These are phyloP conservation scores for Melikaiella ostensackeni DNA, from an alignment of 2,888 invertebrate genomes.

Conservation along the genomic window DNA sequence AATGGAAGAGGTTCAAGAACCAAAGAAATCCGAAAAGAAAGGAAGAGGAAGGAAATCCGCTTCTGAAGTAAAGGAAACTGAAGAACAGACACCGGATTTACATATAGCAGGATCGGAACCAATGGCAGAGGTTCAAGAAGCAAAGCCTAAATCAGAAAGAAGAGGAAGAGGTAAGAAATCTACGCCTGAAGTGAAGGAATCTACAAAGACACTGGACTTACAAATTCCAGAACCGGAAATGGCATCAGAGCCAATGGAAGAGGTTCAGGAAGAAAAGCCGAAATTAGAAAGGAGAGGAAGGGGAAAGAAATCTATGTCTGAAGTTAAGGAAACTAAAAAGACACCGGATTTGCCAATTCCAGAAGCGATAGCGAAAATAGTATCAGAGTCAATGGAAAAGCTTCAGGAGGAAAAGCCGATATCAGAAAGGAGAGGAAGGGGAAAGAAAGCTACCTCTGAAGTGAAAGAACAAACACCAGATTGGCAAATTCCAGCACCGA, in stretches of 20 bases:
- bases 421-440: not conserved
- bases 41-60: not conserved
- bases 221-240: not conserved
- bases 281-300: not conserved
- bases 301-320: not conserved
- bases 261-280: not conserved
- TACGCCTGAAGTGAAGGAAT: not conserved
- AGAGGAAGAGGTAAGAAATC: not conserved
- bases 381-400: not conserved
- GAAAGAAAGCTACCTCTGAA: not conserved
- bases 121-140: not conserved
- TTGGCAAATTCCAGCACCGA: not conserved
- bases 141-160: not conserved
- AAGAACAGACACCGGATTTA: not conserved
- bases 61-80: not conserved
- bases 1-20: not conserved
- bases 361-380: not conserved
- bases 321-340: not conserved
- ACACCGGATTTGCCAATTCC: not conserved
- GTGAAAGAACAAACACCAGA: not conserved
- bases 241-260: not conserved
- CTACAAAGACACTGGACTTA: not conserved
- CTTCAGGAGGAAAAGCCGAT: not conserved
- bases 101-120: not conserved
- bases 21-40: not conserved